Evolutionary conservation across 2,113 vertebrate species (phyloP).

Genomic region (Stercorarius parasiticus): DNA sequence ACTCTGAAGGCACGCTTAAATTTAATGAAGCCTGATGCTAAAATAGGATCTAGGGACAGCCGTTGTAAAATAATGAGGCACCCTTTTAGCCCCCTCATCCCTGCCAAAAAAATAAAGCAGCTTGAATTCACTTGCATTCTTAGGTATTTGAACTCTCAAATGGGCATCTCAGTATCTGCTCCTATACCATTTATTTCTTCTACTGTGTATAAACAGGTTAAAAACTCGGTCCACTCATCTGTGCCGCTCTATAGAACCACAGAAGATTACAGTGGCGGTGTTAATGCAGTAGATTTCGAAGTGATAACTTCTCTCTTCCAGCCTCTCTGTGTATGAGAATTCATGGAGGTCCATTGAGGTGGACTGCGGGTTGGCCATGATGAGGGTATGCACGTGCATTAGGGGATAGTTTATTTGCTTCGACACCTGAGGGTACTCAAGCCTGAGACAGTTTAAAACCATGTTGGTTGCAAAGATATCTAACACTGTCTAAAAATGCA

Average conservation of each 20-base stretch:
- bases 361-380: background rate
- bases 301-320: background rate
- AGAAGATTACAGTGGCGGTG: background rate
- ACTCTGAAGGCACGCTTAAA: slow-evolving; percentile 46
- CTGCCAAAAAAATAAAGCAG: background rate
- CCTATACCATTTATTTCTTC: background rate
- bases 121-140: background rate
- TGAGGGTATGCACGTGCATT: accelerated
- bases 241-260: accelerated
- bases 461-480: background rate
- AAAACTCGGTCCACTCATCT: background rate
- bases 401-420: background rate
- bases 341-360: accelerated
- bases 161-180: background rate
- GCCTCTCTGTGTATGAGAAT: background rate
- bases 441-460: background rate
- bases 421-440: background rate
- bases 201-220: background rate
- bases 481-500: background rate
- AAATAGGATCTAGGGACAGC: slow-evolving; percentile 38
- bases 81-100: background rate
- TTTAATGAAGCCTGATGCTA: slow-evolving; percentile 33
- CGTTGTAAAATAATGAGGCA: slow-evolving; percentile 33
- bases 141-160: background rate
- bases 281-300: accelerated